Base-by-base conservation (phyloP, 2,888 invertebrate species). In the Apodemia duryi region DNA sequence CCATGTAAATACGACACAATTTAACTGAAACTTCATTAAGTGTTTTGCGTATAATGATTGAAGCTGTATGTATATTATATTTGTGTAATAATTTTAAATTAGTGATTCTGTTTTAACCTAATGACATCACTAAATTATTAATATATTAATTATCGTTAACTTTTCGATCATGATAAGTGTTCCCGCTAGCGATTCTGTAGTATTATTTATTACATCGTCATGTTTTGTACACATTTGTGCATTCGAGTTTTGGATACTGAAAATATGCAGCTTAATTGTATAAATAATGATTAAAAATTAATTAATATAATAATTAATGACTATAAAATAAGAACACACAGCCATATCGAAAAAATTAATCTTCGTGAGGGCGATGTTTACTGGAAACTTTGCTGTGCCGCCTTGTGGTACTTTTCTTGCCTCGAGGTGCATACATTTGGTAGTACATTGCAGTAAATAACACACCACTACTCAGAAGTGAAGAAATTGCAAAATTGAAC, bases 401-500 rank as follows among this genome's bases (percentile, higher is more conserved):
- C 6, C 35, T 63, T 9, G 49, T 32, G 32, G 38, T 21, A 35
- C 51, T 28, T 51, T 38, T 52, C 35, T 63, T 63, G 32, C 28
- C 35, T 21, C n/a, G 51, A 4, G 43, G 38, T 29, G 62, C 51
- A 32, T 79, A 81, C 75, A 88, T 93, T 79, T 95, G 94, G 77
- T 94, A 96, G 72, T 94, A 92, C 64, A 95, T 86, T 0, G 96
- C 95, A n/a, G 96, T 94, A 6, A 92, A 70, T 79, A 97, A 94
- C 0, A 97, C 95, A 5, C 94, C 93, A 0, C 93, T 85, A 77
- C 97, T 97, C 35, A 97, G 88, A 6, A 93, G 65, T 0, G 95
- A 93, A 5, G 96, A 96, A 68, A 96, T 93, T 5, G 89, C 79
- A 80, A 97, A 97, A 84, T 97, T 97, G 2, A 93, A 82, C 68